Conservation (phyloP, 2,888 invertebrate genomes). For the Stenurella melanura region DNA sequence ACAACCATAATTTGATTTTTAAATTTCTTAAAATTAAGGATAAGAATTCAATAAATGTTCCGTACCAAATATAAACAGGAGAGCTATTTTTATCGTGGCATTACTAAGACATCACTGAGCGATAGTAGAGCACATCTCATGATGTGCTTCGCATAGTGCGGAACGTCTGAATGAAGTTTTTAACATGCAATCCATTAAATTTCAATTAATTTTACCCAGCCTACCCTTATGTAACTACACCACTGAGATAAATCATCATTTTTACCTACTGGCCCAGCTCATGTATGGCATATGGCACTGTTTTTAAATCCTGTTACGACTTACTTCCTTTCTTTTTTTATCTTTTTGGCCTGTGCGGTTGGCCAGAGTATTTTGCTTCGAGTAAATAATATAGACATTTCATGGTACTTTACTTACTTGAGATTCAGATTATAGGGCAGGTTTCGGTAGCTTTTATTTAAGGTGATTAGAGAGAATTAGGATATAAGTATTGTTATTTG, state of each 20-base stretch:
- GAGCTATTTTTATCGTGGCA: too few species aligned
- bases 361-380: slow-evolving; percentile 37
- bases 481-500: slow-evolving; percentile 48
- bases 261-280: slow-evolving; percentile 10
- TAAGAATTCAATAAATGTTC: too few species aligned
- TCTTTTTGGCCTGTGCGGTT: slow-evolving; percentile 66
- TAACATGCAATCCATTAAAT: too few species aligned
- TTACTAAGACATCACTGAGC: too few species aligned
- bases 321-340: slow-evolving; percentile 57
- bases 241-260: neutral
- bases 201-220: too few species aligned
- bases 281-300: slow-evolving; percentile 56
- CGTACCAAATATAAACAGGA: too few species aligned
- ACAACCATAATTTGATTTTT: too few species aligned
- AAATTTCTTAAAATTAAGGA: too few species aligned
- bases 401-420: slow-evolving; percentile 69
- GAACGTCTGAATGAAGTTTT: too few species aligned
- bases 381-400: slow-evolving; percentile 72
- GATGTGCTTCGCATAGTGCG: too few species aligned
- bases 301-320: slow-evolving; percentile 53
- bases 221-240: neutral
- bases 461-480: slow-evolving; percentile 63
- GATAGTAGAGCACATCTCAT: too few species aligned
- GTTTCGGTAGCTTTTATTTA: slow-evolving; percentile 67
- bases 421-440: slow-evolving; percentile 66